phyloP scores from a whole-genome alignment of 1,140 invertebrate genomes.

The Cryptotermes secundus region DNA sequence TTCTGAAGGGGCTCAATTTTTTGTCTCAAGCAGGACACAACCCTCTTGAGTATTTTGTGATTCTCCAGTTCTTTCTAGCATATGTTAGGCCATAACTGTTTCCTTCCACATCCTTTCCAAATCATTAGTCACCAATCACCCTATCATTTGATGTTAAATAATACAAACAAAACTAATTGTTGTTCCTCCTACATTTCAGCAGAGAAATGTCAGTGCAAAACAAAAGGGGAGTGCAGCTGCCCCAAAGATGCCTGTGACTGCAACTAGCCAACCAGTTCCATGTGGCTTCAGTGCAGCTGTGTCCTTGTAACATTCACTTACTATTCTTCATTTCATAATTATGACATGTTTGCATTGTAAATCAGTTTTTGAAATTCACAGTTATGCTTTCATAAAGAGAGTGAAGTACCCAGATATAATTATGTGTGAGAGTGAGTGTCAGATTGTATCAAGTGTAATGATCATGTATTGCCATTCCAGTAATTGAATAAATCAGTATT shows the following conservation, averaged over 20 bases:
- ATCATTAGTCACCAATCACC: no score
- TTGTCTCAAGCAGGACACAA: no score
- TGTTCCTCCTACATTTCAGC: not conserved
- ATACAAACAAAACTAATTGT: no score
- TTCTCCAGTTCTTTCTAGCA: no score
- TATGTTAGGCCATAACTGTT: no score
- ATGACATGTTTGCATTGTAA: not conserved
- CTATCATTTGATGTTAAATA: no score
- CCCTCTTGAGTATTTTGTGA: no score
- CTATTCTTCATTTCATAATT: not conserved
- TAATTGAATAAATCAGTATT: not conserved
- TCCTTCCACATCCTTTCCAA: no score
- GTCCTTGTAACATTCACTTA: not conserved
- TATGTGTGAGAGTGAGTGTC: not conserved
- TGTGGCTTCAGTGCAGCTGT: not conserved
- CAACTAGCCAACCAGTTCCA: not conserved
- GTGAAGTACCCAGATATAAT: not conserved
- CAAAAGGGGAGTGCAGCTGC: not conserved
- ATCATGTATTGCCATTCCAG: not conserved
- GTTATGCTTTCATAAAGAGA: not conserved
- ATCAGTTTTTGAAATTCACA: not conserved
- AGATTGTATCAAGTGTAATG: not conserved
- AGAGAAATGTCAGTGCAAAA: not conserved
- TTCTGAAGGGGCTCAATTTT: no score
- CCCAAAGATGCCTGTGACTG: slow-evolving; percentile 10